phyloP scores from a whole-genome alignment of 2,888 invertebrate species.

The Xestia sexstrigata region DNA sequence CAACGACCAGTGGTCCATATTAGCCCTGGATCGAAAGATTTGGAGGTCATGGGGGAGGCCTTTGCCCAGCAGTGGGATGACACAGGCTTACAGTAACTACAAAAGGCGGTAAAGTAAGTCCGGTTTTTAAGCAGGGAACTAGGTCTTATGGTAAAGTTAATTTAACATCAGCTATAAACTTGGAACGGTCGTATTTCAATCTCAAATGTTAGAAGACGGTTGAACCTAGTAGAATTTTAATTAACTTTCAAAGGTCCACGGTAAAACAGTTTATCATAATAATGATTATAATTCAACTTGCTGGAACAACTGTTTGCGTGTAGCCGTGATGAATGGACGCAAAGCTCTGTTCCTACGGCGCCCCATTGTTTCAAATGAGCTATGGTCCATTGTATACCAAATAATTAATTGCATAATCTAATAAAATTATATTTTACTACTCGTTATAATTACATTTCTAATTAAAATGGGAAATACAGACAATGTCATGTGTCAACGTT shows the following conservation, averaged over 20 bases:
- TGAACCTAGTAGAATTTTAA: conserved; percentile 18
- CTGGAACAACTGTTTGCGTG: conserved; percentile 41
- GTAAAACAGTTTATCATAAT: conserved; percentile 51
- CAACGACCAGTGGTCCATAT: no score
- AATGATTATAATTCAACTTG: conserved; percentile 54
- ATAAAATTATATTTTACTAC: conserved; percentile 45
- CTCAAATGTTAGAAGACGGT: conserved; percentile 1
- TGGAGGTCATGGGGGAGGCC: no score
- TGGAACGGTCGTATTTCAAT: neutral
- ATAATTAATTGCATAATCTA: conserved; percentile 70
- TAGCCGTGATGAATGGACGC: conserved; percentile 57
- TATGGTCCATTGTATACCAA: conserved; percentile 68
- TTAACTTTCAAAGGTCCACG: conserved; percentile 41
- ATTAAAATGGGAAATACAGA: conserved; percentile 51
- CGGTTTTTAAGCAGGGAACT: neutral
- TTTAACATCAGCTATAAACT: neutral
- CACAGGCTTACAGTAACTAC: neutral
- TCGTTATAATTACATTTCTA: conserved; percentile 44
- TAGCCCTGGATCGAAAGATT: no score
- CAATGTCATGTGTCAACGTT: conserved; percentile 42
- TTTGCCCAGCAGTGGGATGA: no score
- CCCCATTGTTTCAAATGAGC: conserved; percentile 70
- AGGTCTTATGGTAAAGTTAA: neutral
- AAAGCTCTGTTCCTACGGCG: conserved; percentile 51
- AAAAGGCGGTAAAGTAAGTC: conserved; percentile 12